Percentiles rank a stretch among this genome's conserved stretches.
phyloP scores from a whole-genome alignment of 2,797 vertebrate genomes.

The Crypturellus tataupa region DNA sequence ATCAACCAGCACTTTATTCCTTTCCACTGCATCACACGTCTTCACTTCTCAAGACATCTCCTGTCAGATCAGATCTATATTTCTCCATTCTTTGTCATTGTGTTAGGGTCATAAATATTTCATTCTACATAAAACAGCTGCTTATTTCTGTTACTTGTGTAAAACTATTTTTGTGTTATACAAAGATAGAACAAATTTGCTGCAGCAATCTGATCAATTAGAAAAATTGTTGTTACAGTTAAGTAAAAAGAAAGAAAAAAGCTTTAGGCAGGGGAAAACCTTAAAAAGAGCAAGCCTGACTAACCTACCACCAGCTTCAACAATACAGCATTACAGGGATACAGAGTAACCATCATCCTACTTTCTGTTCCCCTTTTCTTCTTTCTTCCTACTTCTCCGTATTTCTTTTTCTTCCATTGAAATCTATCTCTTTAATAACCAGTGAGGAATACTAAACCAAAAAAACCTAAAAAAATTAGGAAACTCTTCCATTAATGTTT shows the following conservation, averaged over 20 bases:
- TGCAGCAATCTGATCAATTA: background rate
- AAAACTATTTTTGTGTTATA: background rate
- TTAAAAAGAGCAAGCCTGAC: background rate
- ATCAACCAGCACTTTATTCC: too few species aligned
- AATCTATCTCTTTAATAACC: background rate
- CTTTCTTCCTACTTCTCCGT: accelerated
- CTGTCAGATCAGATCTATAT: background rate
- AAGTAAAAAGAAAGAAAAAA: background rate
- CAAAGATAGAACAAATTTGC: background rate
- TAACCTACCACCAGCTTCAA: background rate
- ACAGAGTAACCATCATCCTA: background rate
- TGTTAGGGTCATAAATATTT: background rate
- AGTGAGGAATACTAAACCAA: background rate
- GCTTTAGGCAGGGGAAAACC: background rate
- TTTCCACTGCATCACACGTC: too few species aligned
- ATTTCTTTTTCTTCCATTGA: background rate
- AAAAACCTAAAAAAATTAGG: too few species aligned
- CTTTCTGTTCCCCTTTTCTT: background rate
- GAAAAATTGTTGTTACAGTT: background rate
- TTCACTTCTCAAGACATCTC: background rate
- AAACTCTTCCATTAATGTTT: background rate
- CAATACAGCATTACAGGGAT: accelerated
- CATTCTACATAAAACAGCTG: background rate
- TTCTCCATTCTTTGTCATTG: background rate
- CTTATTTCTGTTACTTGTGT: background rate